These are phyloP conservation scores for Ficedula albicollis DNA, from an alignment of 2,797 vertebrate species.

Conservation along the genomic window DNA sequence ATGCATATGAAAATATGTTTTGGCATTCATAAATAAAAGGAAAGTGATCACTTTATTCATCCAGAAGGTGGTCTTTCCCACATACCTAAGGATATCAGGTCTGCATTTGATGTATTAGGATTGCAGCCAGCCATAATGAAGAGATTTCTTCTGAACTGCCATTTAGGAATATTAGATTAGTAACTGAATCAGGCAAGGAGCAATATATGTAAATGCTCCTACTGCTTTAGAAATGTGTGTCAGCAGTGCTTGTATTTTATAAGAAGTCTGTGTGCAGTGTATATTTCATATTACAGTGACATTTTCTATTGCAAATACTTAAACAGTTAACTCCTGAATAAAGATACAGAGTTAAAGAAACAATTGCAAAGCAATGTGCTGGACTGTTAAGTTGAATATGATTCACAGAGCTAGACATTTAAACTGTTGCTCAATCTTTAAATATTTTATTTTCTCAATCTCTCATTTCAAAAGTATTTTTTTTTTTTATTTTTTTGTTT, in stretches of 20 bases:
- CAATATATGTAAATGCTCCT: neutral
- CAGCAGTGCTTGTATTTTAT: neutral
- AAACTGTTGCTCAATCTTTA: neutral
- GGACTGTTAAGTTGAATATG: neutral
- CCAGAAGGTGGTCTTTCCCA: neutral
- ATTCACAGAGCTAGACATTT: neutral
- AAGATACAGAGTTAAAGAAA: neutral
- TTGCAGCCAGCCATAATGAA: neutral
- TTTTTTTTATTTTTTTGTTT: neutral
- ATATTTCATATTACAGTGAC: neutral
- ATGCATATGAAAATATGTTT: neutral
- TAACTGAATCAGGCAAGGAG: neutral
- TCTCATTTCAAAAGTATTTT: constrained; percentile 6
- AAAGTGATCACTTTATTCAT: neutral
- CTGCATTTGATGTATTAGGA: neutral
- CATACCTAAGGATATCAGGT: neutral
- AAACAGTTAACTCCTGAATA: neutral
- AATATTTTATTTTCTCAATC: constrained; percentile 4
- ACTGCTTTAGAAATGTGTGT: neutral
- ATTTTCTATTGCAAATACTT: constrained; percentile 3
- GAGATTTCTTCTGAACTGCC: neutral
- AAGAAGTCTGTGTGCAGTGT: neutral
- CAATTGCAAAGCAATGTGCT: neutral
- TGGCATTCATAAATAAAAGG: neutral
- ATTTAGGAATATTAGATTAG: neutral